These are phyloP conservation scores for Lipophrys pholis DNA, from an alignment of 2,113 vertebrate genomes.

Conservation along the genomic window DNA sequence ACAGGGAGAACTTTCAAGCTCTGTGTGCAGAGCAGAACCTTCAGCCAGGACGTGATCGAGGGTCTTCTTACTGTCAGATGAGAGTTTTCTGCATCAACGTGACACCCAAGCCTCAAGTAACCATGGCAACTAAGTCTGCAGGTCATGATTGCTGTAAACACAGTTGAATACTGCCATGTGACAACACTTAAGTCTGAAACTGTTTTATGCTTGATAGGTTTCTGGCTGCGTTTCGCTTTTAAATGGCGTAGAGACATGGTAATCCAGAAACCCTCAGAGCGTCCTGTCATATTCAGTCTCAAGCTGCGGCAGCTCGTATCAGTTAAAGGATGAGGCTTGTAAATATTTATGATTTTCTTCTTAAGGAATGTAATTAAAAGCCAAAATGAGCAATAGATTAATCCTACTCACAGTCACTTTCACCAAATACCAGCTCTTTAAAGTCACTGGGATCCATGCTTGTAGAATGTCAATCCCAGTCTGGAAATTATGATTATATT, in stretches of 20 bases:
- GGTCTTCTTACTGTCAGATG: too few species aligned
- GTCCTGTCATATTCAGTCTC: not conserved
- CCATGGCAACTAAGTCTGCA: constrained; percentile 38
- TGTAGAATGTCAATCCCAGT: too few species aligned
- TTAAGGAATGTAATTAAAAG: not conserved
- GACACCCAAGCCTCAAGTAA: constrained; percentile 41
- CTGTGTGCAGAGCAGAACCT: too few species aligned
- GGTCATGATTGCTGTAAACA: constrained; percentile 41
- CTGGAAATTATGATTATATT: too few species aligned
- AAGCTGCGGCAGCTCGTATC: too few species aligned
- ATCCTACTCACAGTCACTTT: too few species aligned
- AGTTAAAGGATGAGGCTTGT: not conserved
- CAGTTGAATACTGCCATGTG: constrained; percentile 42
- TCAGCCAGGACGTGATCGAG: too few species aligned
- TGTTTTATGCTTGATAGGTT: constrained; percentile 17
- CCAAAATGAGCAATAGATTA: too few species aligned
- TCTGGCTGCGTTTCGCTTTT: not conserved
- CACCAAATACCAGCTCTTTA: too few species aligned
- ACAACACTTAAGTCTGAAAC: constrained; percentile 31
- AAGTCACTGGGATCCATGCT: too few species aligned
- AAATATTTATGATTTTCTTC: not conserved
- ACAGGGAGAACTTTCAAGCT: too few species aligned
- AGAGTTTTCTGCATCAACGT: constrained; percentile 13
- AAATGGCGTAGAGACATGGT: not conserved
- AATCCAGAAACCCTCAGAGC: not conserved